phyloP scores from a whole-genome alignment of 2,797 vertebrate species.

The Sardinella longiceps region DNA sequence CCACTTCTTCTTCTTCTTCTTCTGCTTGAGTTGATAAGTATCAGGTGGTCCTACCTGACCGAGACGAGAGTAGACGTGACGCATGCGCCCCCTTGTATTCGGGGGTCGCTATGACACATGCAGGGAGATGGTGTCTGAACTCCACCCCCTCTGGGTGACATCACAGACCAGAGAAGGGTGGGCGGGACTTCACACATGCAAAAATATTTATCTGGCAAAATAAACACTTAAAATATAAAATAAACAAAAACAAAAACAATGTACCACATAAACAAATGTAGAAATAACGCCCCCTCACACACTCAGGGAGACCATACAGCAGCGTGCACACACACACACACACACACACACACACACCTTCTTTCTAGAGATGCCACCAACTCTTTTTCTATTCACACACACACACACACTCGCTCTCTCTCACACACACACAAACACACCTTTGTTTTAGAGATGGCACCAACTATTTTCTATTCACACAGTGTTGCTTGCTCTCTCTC shows the following conservation, averaged over 20 bases:
- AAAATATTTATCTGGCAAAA: constrained; percentile 28
- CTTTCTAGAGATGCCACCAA: too few species aligned
- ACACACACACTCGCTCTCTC: too few species aligned
- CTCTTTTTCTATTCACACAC: too few species aligned
- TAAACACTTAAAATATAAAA: constrained; percentile 15
- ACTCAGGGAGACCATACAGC: constrained; percentile 13
- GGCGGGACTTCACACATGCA: constrained; percentile 51
- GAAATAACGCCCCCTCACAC: constrained; percentile 38
- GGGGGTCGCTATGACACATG: constrained; percentile 56
- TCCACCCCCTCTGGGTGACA: constrained; percentile 45
- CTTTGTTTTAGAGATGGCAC: neutral
- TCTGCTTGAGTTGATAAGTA: constrained; percentile 1
- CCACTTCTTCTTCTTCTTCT: too few species aligned
- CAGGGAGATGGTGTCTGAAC: constrained; percentile 45
- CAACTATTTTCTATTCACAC: neutral
- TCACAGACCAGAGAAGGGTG: constrained; percentile 50
- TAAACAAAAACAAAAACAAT: constrained; percentile 38
- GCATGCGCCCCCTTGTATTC: constrained; percentile 39
- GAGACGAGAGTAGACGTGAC: constrained; percentile 43
- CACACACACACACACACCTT: neutral
- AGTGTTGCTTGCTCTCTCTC: too few species aligned
- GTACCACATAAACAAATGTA: constrained; percentile 51
- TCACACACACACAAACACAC: too few species aligned
- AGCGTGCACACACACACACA: constrained; percentile 18
- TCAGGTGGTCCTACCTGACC: constrained; percentile 54